Evolutionary conservation across 2,113 vertebrate species (phyloP).

Genomic region (Protobothrops mucrosquamatus): DNA sequence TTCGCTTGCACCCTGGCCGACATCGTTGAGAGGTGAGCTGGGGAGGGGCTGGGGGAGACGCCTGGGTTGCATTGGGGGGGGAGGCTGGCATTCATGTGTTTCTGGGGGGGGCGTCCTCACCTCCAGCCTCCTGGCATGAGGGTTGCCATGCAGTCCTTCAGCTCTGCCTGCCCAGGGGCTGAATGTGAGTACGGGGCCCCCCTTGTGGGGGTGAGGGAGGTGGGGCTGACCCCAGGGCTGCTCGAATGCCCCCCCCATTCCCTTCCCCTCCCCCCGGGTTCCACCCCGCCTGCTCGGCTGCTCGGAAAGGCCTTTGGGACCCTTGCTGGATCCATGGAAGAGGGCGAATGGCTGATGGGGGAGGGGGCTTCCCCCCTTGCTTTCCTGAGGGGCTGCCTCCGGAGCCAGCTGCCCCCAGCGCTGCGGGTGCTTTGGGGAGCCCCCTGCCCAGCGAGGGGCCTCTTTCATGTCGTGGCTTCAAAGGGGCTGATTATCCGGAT

Average conservation of each 20-base stretch:
- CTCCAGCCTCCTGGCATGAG: neutral
- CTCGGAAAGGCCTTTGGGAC: no score
- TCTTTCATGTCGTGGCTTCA: slow-evolving; percentile 71
- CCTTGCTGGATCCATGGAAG: neutral
- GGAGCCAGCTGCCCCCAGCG: neutral
- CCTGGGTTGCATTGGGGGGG: neutral
- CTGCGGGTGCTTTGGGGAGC: neutral
- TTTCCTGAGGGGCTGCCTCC: neutral
- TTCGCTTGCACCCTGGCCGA: slow-evolving; percentile 94
- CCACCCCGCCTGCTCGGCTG: no score
- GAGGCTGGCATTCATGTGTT: neutral
- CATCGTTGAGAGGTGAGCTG: slow-evolving; percentile 89
- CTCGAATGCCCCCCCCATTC: no score
- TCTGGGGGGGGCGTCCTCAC: no score
- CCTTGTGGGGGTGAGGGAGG: neutral
- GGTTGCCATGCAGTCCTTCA: neutral
- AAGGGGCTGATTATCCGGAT: slow-evolving; percentile 67
- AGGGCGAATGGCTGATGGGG: neutral
- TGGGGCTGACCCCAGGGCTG: neutral
- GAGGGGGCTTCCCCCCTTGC: neutral
- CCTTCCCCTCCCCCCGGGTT: no score
- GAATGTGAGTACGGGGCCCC: fast-evolving
- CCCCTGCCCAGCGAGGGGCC: slow-evolving; percentile 57
- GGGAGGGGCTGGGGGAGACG: neutral
- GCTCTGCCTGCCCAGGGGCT: neutral